Evolutionary conservation across 2,113 vertebrate genomes (phyloP).

Genomic region (Phyllostomus hastatus): DNA sequence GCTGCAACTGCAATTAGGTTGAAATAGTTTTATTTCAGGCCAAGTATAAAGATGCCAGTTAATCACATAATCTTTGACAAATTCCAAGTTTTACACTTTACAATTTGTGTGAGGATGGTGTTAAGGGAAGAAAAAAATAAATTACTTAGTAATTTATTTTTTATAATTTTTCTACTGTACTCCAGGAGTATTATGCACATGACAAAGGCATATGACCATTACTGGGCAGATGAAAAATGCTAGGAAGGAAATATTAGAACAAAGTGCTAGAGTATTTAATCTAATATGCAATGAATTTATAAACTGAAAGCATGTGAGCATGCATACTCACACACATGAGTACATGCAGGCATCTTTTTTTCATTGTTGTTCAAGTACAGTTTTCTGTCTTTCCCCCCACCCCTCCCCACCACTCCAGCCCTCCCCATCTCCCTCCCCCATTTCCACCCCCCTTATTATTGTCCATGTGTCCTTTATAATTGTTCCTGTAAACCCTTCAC

Average conservation of each 20-base stretch:
- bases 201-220: not conserved
- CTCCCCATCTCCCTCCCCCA: no score
- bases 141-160: not conserved
- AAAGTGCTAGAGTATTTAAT: not conserved
- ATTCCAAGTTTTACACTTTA: not conserved
- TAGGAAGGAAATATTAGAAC: not conserved
- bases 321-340: fast-evolving
- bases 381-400: no score
- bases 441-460: no score
- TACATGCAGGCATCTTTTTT: not conserved
- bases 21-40: constrained; percentile 24
- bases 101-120: not conserved
- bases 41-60: not conserved
- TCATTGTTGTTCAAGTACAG: no score
- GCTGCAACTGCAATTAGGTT: not conserved
- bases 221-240: not conserved
- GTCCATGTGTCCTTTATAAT: no score
- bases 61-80: not conserved
- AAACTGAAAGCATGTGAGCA: not conserved
- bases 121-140: not conserved
- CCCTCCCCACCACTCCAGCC: no score
- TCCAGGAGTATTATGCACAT: not conserved
- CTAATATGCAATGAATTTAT: not conserved
- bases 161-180: not conserved
- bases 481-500: no score